Evolutionary conservation across 2,888 invertebrate species (phyloP).

Genomic region (Tiphia femorata): DNA sequence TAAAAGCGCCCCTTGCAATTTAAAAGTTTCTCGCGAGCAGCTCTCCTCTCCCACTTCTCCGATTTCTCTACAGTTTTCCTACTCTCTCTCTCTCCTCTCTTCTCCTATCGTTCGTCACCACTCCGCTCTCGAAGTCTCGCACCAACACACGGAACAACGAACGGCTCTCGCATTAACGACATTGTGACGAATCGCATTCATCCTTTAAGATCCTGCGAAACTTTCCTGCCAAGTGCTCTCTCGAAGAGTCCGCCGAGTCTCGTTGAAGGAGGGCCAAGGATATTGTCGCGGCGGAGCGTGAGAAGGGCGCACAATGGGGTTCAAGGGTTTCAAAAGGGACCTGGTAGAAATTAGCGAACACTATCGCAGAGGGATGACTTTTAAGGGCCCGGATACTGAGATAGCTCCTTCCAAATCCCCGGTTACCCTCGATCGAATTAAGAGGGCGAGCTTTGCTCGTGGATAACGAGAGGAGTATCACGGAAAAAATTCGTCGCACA

Average conservation of each 20-base stretch:
- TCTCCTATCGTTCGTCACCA: background rate
- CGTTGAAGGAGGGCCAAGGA: background rate
- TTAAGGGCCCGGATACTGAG: no score
- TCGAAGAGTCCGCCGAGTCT: no score
- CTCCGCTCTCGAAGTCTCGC: background rate
- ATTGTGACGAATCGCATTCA: constrained; percentile 12
- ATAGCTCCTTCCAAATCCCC: no score
- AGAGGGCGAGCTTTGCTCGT: no score
- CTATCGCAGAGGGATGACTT: no score
- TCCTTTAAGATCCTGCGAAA: background rate
- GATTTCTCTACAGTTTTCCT: background rate
- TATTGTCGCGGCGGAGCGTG: background rate
- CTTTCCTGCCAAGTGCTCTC: no score
- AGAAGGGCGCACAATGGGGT: background rate
- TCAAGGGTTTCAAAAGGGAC: background rate
- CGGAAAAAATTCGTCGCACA: no score
- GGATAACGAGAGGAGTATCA: no score
- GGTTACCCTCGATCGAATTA: no score
- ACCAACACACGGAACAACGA: no score
- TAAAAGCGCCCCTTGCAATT: constrained; percentile 20
- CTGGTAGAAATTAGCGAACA: no score
- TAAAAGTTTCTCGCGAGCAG: constrained; percentile 26
- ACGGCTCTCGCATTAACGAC: constrained; percentile 1
- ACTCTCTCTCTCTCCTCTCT: background rate
- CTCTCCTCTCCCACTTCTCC: background rate